Conservation (phyloP, 2,113 vertebrate genomes). For the Syngnathus typhle region DNA sequence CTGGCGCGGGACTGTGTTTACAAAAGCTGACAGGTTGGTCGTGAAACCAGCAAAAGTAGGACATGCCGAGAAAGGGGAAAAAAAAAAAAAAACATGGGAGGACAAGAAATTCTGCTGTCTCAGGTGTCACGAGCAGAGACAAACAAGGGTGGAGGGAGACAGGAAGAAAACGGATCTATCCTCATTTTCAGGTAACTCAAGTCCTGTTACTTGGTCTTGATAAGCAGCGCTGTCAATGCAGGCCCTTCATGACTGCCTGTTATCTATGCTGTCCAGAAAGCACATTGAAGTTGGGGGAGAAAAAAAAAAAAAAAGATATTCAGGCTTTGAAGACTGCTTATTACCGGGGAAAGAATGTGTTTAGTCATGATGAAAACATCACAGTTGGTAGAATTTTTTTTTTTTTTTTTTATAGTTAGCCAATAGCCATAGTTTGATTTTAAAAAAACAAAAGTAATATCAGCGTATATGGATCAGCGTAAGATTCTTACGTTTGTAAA, state of each 20-base stretch:
- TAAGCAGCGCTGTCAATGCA: constrained; percentile 1
- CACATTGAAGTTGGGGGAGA: not conserved
- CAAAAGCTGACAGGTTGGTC: not conserved
- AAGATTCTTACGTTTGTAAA: not conserved
- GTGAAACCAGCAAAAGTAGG: constrained; percentile 37
- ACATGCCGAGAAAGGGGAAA: constrained; percentile 1
- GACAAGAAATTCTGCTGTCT: constrained; percentile 32
- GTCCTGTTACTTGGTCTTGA: not conserved
- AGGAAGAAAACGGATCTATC: constrained; percentile 26
- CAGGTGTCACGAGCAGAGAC: constrained; percentile 38
- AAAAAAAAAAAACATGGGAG: not conserved
- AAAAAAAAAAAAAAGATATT: not conserved
- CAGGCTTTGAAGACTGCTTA: not conserved
- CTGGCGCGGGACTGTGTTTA: not conserved
- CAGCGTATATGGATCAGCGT: not conserved
- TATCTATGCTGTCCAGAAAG: not conserved
- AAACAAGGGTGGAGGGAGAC: constrained; percentile 1
- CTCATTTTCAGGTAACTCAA: constrained; percentile 9
- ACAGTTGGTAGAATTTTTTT: not conserved
- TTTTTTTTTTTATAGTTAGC: not conserved
- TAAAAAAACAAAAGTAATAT: not conserved
- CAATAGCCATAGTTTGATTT: not conserved
- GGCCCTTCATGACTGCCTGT: not conserved
- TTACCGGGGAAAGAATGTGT: not conserved
- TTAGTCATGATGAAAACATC: constrained; percentile 27